Base-by-base conservation (phyloP, 2,888 invertebrate genomes). In the Oxystoma pomonae region DNA sequence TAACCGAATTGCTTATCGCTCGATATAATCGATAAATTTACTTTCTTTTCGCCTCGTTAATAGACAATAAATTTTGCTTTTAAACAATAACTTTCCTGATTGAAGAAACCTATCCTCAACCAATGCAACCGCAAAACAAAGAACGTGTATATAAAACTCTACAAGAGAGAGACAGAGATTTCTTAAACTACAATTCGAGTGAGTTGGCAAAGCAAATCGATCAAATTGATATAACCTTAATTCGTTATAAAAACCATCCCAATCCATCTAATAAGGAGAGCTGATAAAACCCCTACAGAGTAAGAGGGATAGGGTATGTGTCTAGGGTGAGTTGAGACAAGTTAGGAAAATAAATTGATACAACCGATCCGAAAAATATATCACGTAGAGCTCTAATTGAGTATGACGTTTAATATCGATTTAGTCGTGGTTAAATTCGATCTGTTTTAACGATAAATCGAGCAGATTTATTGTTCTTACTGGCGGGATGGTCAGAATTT, bases 361-460 rank as follows among this genome's bases (percentile, higher is more conserved):
- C 35, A 35, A 35, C 12, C 35, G 3, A 35, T 7, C 35, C 12
- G 35, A 12, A 35, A 35, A 35, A 35, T 35, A 35, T 35, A 3
- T 35, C 35, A 35, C 35, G 35, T 35, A 12, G 52, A 35, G 62
- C 49, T 59, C 65, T 71, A 70, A 71, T 71, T 71, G 69, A 69
- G 61, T 61, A 65, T 69, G 71, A 71, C 71, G 68, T 71, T 68
- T 69, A 69, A 65, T 67, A 69, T 71, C 67, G 70, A 69, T 68
- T 67, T 68, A 65, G 68, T 71, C 65, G 65, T 65, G 65, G 35
- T 35, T 35, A 35, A 35, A 35, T 7, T 35, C 35, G 35, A 35
- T 35, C 35, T 3, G 12, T 3, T 35, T 35, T 35, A 7, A 12
- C 12, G 35, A 35, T 35, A 35, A 35, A 35, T 35, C 35, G 35